Evolutionary conservation across 1,140 invertebrate genomes (phyloP).

Genomic region (Macrobrachium rosenbergii): DNA sequence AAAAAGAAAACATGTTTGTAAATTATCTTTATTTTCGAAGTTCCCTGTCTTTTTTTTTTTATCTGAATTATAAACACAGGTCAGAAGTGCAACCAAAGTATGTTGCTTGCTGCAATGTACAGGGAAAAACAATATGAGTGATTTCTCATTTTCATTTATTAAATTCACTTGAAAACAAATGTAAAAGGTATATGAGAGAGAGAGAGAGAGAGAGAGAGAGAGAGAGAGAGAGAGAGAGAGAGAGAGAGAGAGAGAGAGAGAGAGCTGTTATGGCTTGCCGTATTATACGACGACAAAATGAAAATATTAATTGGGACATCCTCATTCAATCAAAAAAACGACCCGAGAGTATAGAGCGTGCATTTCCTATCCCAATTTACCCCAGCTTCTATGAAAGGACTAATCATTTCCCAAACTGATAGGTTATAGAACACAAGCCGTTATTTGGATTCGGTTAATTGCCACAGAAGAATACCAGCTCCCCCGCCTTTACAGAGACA

Average conservation of each 20-base stretch:
- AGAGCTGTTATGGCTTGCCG: background rate
- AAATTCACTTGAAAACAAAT: background rate
- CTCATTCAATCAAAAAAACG: background rate
- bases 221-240: constrained; percentile 20
- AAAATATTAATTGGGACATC: background rate
- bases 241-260: constrained; percentile 20
- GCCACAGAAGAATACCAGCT: too few species aligned
- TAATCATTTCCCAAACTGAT: too few species aligned
- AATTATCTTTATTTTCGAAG: background rate
- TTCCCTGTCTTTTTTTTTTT: background rate
- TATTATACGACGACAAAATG: background rate
- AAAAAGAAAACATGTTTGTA: background rate
- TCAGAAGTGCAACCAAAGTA: background rate
- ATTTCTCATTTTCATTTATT: too few species aligned
- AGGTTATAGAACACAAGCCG: too few species aligned
- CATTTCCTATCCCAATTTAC: too few species aligned
- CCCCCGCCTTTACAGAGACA: too few species aligned
- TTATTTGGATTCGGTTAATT: too few species aligned
- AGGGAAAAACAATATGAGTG: background rate
- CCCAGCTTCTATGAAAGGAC: too few species aligned
- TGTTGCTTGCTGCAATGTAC: background rate
- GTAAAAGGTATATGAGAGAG: background rate
- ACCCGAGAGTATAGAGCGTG: too few species aligned
- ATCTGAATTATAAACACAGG: background rate
- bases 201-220: constrained; percentile 15